Percentiles rank a stretch among this genome's conserved stretches.
These are phyloP conservation scores for Helobdella robusta DNA, from an alignment of 2,888 invertebrate genomes.

Conservation along the genomic window DNA sequence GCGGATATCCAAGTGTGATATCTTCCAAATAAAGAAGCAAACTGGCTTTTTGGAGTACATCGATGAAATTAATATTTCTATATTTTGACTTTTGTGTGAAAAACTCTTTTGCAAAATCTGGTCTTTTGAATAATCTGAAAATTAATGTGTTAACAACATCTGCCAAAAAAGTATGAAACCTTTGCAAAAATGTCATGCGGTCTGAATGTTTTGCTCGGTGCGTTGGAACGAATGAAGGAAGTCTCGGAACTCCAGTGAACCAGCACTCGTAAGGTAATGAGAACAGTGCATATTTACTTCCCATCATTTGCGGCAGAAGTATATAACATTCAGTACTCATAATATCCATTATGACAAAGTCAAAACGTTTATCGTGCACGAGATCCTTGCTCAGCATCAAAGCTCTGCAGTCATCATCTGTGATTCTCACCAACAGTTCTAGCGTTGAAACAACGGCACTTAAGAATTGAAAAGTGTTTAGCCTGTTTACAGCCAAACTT, in stretches of 20 bases:
- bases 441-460: not conserved
- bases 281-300: not conserved
- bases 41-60: not conserved
- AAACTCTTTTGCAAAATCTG: not conserved
- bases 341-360: slow-evolving; percentile 10
- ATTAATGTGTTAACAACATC: not conserved
- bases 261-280: not conserved
- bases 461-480: not conserved
- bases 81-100: not conserved
- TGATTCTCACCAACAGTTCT: not conserved
- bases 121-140: too few species aligned
- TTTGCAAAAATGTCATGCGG: slow-evolving; percentile 13
- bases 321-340: not conserved
- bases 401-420: not conserved
- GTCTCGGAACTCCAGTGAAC: slow-evolving; percentile 14
- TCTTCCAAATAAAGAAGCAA: slow-evolving; percentile 25
- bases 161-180: not conserved
- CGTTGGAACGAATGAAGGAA: slow-evolving; percentile 16
- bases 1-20: slow-evolving; percentile 14
- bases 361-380: slow-evolving; percentile 1
- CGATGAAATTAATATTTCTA: too few species aligned
- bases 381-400: slow-evolving; percentile 8
- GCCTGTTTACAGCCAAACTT: not conserved
- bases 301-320: not conserved
- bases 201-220: not conserved